Evolutionary conservation across 2,113 vertebrate species (phyloP).

Genomic region (Hemicordylus capensis): DNA sequence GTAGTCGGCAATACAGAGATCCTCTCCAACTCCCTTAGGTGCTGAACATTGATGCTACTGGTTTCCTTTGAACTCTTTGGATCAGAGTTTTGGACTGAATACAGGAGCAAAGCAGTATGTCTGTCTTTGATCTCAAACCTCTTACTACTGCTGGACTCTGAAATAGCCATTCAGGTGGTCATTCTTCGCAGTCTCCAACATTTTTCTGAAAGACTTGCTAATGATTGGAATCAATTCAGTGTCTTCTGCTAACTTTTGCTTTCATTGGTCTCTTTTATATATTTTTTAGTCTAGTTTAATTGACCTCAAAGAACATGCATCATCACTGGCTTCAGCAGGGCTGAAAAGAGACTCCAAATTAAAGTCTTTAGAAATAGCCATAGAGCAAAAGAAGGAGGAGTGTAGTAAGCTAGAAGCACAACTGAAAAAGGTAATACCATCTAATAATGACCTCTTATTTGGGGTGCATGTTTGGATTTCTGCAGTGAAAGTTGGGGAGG

Average conservation of each 20-base stretch:
- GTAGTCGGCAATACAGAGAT: no score
- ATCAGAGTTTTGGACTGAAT: no score
- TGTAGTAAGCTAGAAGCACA: conserved; percentile 99
- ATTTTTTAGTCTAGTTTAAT: conserved; percentile 93
- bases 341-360: conserved; percentile 98
- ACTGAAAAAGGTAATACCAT: conserved; percentile 85
- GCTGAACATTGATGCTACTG: no score
- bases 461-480: conserved; percentile 9
- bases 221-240: conserved; percentile 6
- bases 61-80: no score
- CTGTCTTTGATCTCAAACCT: no score
- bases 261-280: conserved; percentile 54
- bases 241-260: conserved; percentile 61
- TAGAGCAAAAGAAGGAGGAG: conserved; percentile 99
- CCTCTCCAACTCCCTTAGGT: no score
- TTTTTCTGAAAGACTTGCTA: neutral
- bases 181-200: neutral
- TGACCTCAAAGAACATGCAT: conserved; percentile 97
- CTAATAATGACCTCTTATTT: conserved; percentile 43
- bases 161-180: neutral
- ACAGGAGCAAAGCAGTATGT: no score
- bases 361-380: conserved; percentile 97
- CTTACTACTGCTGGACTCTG: neutral
- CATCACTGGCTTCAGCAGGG: conserved; percentile 93
- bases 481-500: conserved; percentile 13